phyloP scores from a whole-genome alignment of 1,140 invertebrate genomes.

The Neoseiulus cucumeris region DNA sequence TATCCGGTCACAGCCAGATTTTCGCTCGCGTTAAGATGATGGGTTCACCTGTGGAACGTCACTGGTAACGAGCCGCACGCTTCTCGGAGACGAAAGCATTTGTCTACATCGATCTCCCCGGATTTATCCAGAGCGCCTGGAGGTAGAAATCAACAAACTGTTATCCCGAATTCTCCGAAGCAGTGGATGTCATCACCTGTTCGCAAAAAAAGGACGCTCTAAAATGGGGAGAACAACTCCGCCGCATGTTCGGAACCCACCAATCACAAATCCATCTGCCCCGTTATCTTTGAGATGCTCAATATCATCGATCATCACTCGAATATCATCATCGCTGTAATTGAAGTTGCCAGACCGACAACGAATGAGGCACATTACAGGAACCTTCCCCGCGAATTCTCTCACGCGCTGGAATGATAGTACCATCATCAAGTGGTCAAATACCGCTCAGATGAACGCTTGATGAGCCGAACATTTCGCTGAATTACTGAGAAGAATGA shows the following conservation, averaged over 20 bases:
- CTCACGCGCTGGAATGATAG: background rate
- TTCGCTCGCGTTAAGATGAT: background rate
- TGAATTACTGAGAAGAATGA: background rate
- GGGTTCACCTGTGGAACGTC: constrained; percentile 1
- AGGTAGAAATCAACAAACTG: background rate
- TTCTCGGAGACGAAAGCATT: background rate
- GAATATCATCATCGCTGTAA: background rate
- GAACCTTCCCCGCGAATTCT: background rate
- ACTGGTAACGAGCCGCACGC: background rate
- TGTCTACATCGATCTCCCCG: background rate
- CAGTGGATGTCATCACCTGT: background rate
- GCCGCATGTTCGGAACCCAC: background rate
- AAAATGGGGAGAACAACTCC: background rate
- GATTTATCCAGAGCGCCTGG: background rate
- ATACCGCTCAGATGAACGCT: background rate
- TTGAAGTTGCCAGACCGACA: background rate
- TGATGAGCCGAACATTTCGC: background rate
- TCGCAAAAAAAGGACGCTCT: background rate
- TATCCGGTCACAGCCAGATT: background rate
- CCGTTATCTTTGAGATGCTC: background rate
- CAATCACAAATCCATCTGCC: background rate
- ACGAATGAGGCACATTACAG: background rate
- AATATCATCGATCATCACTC: background rate
- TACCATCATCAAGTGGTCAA: background rate
- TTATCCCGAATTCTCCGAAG: background rate